A percentile compares a stretch with the other conserved stretches of the same genome.
Conservation (phyloP, 1,140 invertebrate genomes). For the Meloidogyne hapla region DNA sequence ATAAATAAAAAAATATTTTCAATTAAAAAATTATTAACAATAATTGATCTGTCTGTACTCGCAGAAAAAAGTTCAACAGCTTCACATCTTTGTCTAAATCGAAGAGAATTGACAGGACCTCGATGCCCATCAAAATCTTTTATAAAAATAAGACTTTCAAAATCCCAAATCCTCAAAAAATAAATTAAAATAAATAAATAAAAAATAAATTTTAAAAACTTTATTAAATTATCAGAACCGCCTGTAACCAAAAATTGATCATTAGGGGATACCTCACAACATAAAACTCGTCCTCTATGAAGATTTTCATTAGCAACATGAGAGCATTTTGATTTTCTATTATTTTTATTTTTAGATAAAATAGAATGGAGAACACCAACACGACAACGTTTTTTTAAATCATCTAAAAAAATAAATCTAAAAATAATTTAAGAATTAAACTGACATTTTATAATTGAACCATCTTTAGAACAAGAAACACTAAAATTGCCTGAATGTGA, state of each 20-base stretch:
- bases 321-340: background rate
- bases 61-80: slow-evolving; percentile 43
- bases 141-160: slow-evolving; percentile 36
- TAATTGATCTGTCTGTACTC: slow-evolving; percentile 43
- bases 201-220: slow-evolving; percentile 10
- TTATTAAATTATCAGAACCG: slow-evolving; percentile 28
- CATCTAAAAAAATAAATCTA: slow-evolving; percentile 32
- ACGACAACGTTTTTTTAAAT: slow-evolving; percentile 29
- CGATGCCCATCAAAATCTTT: slow-evolving; percentile 40
- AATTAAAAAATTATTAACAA: slow-evolving; percentile 8
- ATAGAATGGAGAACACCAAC: slow-evolving; percentile 11
- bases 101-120: slow-evolving; percentile 38
- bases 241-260: slow-evolving; percentile 44
- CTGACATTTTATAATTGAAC: slow-evolving; percentile 48
- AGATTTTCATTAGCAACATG: background rate
- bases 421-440: slow-evolving; percentile 27
- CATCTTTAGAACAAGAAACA: slow-evolving; percentile 50
- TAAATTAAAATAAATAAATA: background rate
- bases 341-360: slow-evolving; percentile 29
- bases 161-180: slow-evolving; percentile 36
- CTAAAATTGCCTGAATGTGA: slow-evolving; percentile 35
- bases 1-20: slow-evolving; percentile 2
- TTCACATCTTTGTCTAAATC: slow-evolving; percentile 29
- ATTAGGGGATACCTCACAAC: slow-evolving; percentile 45
- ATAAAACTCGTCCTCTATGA: slow-evolving; percentile 27